These are phyloP conservation scores for Caenorhabditis becei DNA, from an alignment of 2,888 invertebrate species.

Conservation along the genomic window DNA sequence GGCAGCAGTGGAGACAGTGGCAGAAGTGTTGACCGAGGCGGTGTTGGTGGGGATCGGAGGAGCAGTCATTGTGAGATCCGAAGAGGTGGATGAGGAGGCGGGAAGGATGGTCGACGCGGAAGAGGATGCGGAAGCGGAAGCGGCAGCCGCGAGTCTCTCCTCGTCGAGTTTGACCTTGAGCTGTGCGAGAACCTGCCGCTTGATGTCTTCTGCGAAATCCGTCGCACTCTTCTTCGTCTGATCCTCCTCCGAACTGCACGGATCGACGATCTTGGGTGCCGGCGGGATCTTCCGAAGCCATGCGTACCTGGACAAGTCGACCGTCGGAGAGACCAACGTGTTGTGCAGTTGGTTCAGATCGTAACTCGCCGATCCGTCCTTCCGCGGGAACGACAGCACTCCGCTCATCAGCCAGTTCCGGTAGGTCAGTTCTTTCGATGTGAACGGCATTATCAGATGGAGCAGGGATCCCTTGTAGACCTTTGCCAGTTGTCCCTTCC, in stretches of 20 bases:
- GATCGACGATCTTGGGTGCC: constrained; percentile 9
- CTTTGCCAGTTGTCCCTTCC: constrained; percentile 14
- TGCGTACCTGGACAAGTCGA: constrained; percentile 27
- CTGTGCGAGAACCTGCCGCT: constrained; percentile 32
- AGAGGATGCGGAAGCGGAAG: not conserved
- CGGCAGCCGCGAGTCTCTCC: not conserved
- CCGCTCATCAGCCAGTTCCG: constrained; percentile 69
- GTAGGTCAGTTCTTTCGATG: constrained; percentile 61
- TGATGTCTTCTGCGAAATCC: constrained; percentile 22
- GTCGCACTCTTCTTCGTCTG: not conserved
- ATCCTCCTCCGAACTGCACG: constrained; percentile 5
- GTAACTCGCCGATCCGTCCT: constrained; percentile 16
- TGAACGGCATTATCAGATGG: constrained; percentile 67
- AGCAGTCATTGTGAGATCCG: constrained; percentile 26
- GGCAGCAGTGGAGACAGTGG: constrained; percentile 52
- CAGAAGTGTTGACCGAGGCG: constrained; percentile 54
- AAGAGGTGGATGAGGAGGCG: not conserved
- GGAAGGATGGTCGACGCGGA: not conserved
- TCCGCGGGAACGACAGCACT: constrained; percentile 13
- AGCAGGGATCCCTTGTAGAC: constrained; percentile 64
- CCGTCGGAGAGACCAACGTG: constrained; percentile 38
- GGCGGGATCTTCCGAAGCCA: constrained; percentile 24
- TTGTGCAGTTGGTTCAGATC: constrained; percentile 45
- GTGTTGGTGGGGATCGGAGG: constrained; percentile 54
- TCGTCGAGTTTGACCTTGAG: constrained; percentile 12